Base-by-base conservation (phyloP, 2,888 invertebrate species). In the Melanotus villosus region DNA sequence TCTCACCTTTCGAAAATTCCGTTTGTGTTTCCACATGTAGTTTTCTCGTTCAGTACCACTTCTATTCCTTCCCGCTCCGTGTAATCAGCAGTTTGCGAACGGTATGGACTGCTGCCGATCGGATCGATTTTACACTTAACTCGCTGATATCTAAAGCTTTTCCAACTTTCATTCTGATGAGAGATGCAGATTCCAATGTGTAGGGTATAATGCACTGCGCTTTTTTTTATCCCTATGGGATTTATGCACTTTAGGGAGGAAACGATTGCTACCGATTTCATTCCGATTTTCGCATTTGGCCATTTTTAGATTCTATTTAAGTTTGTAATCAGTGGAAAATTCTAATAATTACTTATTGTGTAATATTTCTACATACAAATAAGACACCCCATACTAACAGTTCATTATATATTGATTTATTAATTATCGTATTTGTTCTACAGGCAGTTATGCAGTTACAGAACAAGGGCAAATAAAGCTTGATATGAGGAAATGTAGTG, bases 11-110 rank as follows among this genome's bases (percentile, higher is more conserved):
- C 23, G 16, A 60, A 57, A 56, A 56, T 67, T 47, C 62, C 32
- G 47, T 68, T 54, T 58, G 43, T 32, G 52, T 66, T 66, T 52
- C 66, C 18, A 47, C 56, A 58, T 43, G 47, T 68, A 47, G 62
- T 58, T 54, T 65, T 65, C 43, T 23, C 65, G 32, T 65, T 62
- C 41, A 50, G 65, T 43, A 65, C 19, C 59, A 56, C 38, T 65
- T 62, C 65, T 65, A 65, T 65, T 65, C 54, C 59, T 70, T 66
- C 56, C 65, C 62, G 65, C 36, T 74, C 73, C 71, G 75, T 52
- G 52, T 78, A 79, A 80, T 79, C 79, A 80, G 80, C 80, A 78
- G 77, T 79, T 79, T 77, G 78, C 72, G 76, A 76, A 75, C 73
- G 70, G 71, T 64, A 71, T 70, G 73, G 73, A 74, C 74, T 73